These are phyloP conservation scores for Arge pagana DNA, from an alignment of 2,888 invertebrate genomes.

Conservation along the genomic window DNA sequence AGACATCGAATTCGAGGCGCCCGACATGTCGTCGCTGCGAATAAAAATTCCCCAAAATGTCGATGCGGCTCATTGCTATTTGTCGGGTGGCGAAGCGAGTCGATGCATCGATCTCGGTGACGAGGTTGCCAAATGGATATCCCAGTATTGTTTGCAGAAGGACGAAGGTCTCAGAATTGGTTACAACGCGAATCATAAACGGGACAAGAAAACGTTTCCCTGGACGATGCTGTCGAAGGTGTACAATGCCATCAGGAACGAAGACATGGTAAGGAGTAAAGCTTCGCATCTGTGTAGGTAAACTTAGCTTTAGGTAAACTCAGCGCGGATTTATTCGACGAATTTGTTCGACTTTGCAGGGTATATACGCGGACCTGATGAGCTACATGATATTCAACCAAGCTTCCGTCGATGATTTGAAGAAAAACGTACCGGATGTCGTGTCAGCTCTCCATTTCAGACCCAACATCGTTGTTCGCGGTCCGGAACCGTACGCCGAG, in stretches of 20 bases:
- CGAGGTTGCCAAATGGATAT: constrained; percentile 66
- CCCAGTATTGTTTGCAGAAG: constrained; percentile 47
- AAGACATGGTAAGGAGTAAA: constrained; percentile 11
- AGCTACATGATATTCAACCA: constrained; percentile 62
- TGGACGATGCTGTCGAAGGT: background rate
- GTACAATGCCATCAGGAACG: background rate
- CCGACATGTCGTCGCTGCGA: constrained; percentile 56
- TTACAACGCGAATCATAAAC: background rate
- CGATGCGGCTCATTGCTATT: constrained; percentile 35
- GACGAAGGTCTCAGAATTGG: constrained; percentile 4
- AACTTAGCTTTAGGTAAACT: background rate
- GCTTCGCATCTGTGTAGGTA: background rate
- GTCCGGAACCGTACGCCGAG: constrained; percentile 59
- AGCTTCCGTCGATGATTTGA: constrained; percentile 61
- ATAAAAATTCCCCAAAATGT: constrained; percentile 27
- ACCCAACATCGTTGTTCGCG: constrained; percentile 63
- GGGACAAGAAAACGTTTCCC: background rate
- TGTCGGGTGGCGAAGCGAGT: constrained; percentile 54
- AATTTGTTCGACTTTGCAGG: too few species aligned
- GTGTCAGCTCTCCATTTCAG: constrained; percentile 61
- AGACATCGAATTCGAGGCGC: constrained; percentile 57
- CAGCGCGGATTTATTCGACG: background rate
- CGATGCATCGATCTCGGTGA: constrained; percentile 68
- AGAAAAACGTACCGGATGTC: constrained; percentile 54
- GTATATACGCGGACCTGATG: constrained; percentile 61